phyloP scores from a whole-genome alignment of 2,888 invertebrate genomes.

The Conchocele bisecta region DNA sequence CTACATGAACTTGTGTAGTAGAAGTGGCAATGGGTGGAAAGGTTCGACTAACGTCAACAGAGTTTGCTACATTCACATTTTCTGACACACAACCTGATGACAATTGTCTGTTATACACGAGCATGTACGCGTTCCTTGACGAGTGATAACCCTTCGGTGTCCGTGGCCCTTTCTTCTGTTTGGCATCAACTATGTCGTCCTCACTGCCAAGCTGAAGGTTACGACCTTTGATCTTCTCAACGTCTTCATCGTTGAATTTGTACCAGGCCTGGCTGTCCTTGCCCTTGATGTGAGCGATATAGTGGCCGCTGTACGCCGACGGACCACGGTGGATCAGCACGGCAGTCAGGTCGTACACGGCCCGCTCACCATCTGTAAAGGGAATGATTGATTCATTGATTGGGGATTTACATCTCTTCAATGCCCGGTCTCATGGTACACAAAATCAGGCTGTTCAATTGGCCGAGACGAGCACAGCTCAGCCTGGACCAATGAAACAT shows the following conservation, averaged over 20 bases:
- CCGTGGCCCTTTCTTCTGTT: constrained; percentile 64
- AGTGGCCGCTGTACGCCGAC: constrained; percentile 88
- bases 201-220: constrained; percentile 82
- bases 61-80: constrained; percentile 6
- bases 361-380: too few species aligned
- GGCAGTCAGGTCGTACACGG: constrained; percentile 85
- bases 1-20: too few species aligned
- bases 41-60: background rate
- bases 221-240: constrained; percentile 82
- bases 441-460: too few species aligned
- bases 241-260: constrained; percentile 86
- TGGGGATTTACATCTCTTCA: too few species aligned
- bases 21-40: too few species aligned
- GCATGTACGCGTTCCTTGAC: constrained; percentile 87
- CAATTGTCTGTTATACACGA: constrained; percentile 85
- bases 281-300: constrained; percentile 86
- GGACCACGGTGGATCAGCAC: constrained; percentile 87
- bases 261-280: constrained; percentile 85
- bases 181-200: constrained; percentile 82
- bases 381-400: too few species aligned
- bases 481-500: too few species aligned
- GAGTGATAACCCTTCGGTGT: constrained; percentile 83
- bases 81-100: constrained; percentile 1
- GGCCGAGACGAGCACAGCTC: too few species aligned
- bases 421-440: too few species aligned